These are phyloP conservation scores for Paramisgurnus dabryanus DNA, from an alignment of 2,113 vertebrate genomes.

Conservation along the genomic window DNA sequence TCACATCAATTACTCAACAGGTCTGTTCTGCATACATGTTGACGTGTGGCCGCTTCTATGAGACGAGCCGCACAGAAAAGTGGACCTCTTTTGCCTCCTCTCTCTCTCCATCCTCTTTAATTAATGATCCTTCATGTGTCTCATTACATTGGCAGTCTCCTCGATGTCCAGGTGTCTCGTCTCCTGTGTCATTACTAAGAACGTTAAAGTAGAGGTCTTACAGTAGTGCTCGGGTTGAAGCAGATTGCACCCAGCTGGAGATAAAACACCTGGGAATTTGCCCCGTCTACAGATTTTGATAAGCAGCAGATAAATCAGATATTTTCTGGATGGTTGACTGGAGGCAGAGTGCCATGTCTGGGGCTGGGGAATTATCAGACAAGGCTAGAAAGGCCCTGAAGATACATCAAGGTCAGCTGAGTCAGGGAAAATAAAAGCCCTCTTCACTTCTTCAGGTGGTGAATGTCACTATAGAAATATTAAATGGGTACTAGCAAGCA, in stretches of 20 bases:
- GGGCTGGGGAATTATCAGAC: neutral
- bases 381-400: slow-evolving; percentile 14
- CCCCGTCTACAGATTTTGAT: slow-evolving; percentile 18
- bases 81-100: slow-evolving; percentile 2
- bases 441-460: slow-evolving; percentile 20
- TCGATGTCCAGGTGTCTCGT: slow-evolving; percentile 16
- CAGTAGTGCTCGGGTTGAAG: neutral
- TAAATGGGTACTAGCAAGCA: neutral
- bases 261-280: slow-evolving; percentile 25
- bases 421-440: neutral
- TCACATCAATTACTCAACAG: slow-evolving; percentile 36
- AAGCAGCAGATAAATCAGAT: slow-evolving; percentile 42
- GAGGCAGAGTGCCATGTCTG: slow-evolving; percentile 7
- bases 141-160: slow-evolving; percentile 40
- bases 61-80: neutral
- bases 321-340: slow-evolving; percentile 32
- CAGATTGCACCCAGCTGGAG: neutral
- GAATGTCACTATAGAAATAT: slow-evolving; percentile 2
- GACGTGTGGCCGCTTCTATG: neutral
- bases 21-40: neutral
- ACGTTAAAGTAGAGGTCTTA: slow-evolving; percentile 34
- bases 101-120: slow-evolving; percentile 47
- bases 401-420: slow-evolving; percentile 33
- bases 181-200: slow-evolving; percentile 14
- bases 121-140: slow-evolving; percentile 51